Conservation (phyloP, 2,113 vertebrate species). For the Otocyon megalotis region DNA sequence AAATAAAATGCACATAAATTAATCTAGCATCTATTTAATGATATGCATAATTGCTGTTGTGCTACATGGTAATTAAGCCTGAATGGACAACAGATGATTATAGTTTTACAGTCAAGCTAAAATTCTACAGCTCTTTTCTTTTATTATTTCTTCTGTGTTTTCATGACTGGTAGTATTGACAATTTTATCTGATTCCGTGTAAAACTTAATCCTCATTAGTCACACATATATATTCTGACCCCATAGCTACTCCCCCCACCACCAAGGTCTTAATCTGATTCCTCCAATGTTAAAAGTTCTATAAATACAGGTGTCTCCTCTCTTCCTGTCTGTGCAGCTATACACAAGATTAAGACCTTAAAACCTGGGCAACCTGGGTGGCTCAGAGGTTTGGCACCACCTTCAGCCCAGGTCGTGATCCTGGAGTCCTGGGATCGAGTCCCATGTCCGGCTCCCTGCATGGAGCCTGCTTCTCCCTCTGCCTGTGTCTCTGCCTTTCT, state of each 20-base stretch:
- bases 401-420: no score
- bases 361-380: not conserved
- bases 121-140: slow-evolving; percentile 53
- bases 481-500: no score
- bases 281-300: not conserved
- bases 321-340: not conserved
- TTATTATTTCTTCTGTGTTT: slow-evolving; percentile 55
- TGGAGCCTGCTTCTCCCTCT: no score
- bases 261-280: not conserved
- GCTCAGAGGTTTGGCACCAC: no score
- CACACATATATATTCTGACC: not conserved
- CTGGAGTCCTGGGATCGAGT: no score
- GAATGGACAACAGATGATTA: slow-evolving; percentile 61
- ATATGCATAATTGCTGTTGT: slow-evolving; percentile 67
- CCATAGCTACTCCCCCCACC: not conserved
- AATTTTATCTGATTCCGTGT: slow-evolving; percentile 25
- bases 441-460: no score
- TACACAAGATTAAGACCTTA: not conserved
- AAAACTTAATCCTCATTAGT: slow-evolving; percentile 23
- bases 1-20: slow-evolving; percentile 59
- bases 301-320: not conserved
- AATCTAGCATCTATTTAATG: slow-evolving; percentile 66
- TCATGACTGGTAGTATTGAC: not conserved
- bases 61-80: slow-evolving; percentile 56
- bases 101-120: slow-evolving; percentile 57